Percentiles rank a stretch among this genome's conserved stretches.
These are phyloP conservation scores for Diaprepes abbreviatus DNA, from an alignment of 2,888 invertebrate species.

Conservation along the genomic window DNA sequence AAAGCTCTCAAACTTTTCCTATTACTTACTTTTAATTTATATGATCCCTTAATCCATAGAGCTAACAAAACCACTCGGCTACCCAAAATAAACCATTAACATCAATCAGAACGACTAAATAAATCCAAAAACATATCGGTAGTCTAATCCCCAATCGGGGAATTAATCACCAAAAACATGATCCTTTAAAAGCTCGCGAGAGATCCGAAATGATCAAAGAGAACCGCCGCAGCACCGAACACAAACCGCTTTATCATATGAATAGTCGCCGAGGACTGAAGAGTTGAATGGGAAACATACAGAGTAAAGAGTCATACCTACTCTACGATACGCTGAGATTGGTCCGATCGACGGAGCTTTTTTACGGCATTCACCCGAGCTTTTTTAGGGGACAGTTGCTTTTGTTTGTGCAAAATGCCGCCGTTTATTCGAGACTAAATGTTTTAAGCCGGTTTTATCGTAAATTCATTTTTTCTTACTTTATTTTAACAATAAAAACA, in stretches of 20 bases:
- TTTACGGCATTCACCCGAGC: slow-evolving; percentile 10
- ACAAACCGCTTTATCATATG: slow-evolving; percentile 40
- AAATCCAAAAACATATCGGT: slow-evolving; percentile 23
- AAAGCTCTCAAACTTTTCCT: no score
- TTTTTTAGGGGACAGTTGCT: slow-evolving; percentile 23
- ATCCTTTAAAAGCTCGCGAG: slow-evolving; percentile 36
- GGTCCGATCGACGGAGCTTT: slow-evolving; percentile 22
- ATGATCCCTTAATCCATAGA: slow-evolving; percentile 30
- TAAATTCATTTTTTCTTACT: no score
- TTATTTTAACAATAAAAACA: no score
- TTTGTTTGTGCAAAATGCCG: slow-evolving; percentile 4
- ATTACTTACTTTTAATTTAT: slow-evolving; percentile 20
- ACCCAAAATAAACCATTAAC: slow-evolving; percentile 13
- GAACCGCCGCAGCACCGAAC: slow-evolving; percentile 19
- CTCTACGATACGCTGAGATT: slow-evolving; percentile 37
- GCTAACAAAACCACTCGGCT: not conserved
- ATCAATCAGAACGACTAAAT: slow-evolving; percentile 8
- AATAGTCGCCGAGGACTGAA: slow-evolving; percentile 49
- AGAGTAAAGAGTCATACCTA: slow-evolving; percentile 43
- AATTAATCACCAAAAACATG: slow-evolving; percentile 35
- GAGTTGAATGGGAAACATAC: slow-evolving; percentile 32
- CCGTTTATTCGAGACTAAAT: not conserved
- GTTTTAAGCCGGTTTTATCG: no score
- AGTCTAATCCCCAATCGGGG: slow-evolving; percentile 29
- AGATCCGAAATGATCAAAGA: slow-evolving; percentile 43